Conservation (phyloP, 1,140 invertebrate genomes). For the Drosophila pallidifrons region DNA sequence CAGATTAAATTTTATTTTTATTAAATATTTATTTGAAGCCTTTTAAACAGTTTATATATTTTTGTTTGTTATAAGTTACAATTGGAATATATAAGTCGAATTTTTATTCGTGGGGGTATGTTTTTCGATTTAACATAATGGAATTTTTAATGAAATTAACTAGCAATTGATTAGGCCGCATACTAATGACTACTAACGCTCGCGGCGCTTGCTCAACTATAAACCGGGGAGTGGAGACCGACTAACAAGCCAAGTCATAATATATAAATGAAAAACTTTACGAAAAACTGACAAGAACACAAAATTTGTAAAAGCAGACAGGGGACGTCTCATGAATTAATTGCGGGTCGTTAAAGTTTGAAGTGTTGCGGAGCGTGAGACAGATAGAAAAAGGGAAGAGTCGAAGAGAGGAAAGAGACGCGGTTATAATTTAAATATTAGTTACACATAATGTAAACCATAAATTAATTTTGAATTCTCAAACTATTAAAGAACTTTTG, state of each 20-base stretch:
- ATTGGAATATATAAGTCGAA: constrained; percentile 45
- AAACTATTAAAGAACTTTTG: constrained; percentile 78
- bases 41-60: constrained; percentile 30
- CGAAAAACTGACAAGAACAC: constrained; percentile 65
- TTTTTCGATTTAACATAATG: constrained; percentile 53
- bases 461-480: constrained; percentile 82
- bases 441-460: constrained; percentile 83
- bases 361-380: constrained; percentile 22
- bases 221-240: background rate
- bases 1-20: constrained; percentile 29
- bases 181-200: constrained; percentile 52
- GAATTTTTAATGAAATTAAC: constrained; percentile 70
- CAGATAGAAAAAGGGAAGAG: background rate
- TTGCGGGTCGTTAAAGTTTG: constrained; percentile 72
- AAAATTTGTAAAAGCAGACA: constrained; percentile 54
- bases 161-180: constrained; percentile 64
- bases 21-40: constrained; percentile 27
- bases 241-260: constrained; percentile 50
- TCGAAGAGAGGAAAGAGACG: constrained; percentile 4
- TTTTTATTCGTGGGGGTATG: background rate
- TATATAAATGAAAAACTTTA: constrained; percentile 72
- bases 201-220: background rate
- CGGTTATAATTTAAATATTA: constrained; percentile 78
- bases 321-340: constrained; percentile 58
- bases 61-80: constrained; percentile 39